A percentile compares a stretch with the other conserved stretches of the same genome.
Conservation (phyloP, 37 sponge, comb jelly and placozoan genomes). For the Tethya wilhelma region DNA sequence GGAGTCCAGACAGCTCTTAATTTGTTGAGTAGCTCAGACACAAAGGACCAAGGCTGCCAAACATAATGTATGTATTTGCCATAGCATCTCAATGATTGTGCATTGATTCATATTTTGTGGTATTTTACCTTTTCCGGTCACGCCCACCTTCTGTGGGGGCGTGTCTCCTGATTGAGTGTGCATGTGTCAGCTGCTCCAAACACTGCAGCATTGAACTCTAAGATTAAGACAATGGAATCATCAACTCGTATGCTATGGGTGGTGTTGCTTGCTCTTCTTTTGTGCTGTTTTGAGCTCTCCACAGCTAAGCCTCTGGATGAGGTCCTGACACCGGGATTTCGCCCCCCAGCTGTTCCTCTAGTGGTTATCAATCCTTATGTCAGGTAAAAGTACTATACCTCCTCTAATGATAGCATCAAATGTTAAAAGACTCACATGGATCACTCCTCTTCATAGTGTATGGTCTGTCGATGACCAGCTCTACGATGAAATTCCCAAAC, state of each 20-base stretch:
- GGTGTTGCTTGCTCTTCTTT: neutral
- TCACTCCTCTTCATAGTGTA: conserved; percentile 35
- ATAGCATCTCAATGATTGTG: no score
- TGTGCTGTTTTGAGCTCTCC: neutral
- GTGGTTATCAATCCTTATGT: conserved; percentile 78
- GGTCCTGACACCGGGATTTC: conserved; percentile 47
- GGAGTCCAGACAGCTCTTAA: conserved; percentile 1
- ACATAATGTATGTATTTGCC: no score
- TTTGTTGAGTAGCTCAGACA: neutral
- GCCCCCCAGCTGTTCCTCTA: conserved; percentile 84
- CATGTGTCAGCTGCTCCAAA: no score
- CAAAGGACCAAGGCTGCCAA: conserved; percentile 39
- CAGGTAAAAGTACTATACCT: conserved; percentile 55
- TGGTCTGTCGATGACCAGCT: conserved; percentile 73
- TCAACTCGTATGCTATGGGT: neutral
- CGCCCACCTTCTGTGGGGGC: no score
- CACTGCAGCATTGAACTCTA: no score
- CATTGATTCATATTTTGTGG: no score
- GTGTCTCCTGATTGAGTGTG: no score
- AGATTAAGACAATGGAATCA: no score
- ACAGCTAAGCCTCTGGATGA: neutral
- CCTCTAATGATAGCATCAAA: no score
- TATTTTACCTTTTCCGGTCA: no score
- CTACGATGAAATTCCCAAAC: conserved; percentile 62
- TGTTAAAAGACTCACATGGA: no score